Percentiles rank a stretch among this genome's conserved stretches.
Conservation (phyloP, 2,797 vertebrate genomes). For the Sternotherus odoratus region DNA sequence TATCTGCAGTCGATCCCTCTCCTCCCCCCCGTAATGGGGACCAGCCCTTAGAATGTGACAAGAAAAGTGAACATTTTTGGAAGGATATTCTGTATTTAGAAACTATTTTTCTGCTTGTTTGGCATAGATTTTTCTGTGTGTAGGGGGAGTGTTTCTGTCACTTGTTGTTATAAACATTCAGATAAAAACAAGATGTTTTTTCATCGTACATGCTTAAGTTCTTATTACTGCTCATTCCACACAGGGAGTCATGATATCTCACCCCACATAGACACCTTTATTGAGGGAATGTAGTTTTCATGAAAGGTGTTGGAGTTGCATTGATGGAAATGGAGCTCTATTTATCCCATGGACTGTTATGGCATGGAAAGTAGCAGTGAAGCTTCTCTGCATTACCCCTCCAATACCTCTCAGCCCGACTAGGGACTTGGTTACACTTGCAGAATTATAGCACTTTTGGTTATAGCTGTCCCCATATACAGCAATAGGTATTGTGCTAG, state of each 20-base stretch:
- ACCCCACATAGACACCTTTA: neutral
- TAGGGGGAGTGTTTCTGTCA: constrained; percentile 11
- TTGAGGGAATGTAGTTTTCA: neutral
- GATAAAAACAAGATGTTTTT: neutral
- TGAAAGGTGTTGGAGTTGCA: constrained; percentile 25
- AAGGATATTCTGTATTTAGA: neutral
- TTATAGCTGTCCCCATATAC: no score
- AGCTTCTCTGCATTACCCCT: neutral
- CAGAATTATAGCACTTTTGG: no score
- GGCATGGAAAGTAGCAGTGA: neutral
- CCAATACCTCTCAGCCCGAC: neutral
- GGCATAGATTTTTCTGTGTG: neutral
- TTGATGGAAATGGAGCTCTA: neutral
- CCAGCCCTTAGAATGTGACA: neutral
- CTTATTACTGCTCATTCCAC: neutral
- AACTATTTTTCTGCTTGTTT: neutral
- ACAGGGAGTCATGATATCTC: neutral
- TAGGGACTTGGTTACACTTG: no score
- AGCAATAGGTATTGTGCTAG: no score
- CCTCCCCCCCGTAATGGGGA: no score
- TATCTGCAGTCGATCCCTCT: no score
- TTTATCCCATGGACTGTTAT: neutral
- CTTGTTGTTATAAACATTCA: constrained; percentile 13
- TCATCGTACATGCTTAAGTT: neutral
- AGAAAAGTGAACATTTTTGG: constrained; percentile 18